These are phyloP conservation scores for Drosophila sechellia DNA, from an alignment of 1,140 invertebrate genomes.

Conservation along the genomic window DNA sequence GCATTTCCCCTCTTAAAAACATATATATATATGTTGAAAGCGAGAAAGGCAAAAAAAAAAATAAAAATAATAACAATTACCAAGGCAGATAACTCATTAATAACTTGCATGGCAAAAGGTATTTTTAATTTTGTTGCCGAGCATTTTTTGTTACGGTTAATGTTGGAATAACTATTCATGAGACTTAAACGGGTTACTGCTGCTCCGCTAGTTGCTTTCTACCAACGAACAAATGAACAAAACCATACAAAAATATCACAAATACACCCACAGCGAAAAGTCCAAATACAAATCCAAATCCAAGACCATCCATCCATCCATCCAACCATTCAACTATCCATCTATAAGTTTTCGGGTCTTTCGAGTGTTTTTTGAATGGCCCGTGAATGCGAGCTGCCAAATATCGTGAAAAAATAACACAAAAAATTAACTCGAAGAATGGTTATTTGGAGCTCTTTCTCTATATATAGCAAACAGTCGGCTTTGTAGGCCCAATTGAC, in stretches of 20 bases:
- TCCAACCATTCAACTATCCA: not conserved
- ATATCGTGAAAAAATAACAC: not conserved
- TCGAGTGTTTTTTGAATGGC: constrained; percentile 26
- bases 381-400: constrained; percentile 35
- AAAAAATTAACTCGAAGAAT: constrained; percentile 33
- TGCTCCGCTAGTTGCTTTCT: constrained; percentile 24
- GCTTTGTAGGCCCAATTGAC: constrained; percentile 46
- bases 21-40: constrained; percentile 1
- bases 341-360: not conserved
- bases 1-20: constrained; percentile 8
- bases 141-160: constrained; percentile 47
- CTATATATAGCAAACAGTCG: constrained; percentile 41
- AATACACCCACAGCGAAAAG: constrained; percentile 35
- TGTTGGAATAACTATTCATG: constrained; percentile 53
- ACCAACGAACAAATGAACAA: not conserved
- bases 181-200: constrained; percentile 43
- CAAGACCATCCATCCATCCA: constrained; percentile 30
- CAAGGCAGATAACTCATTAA: constrained; percentile 42
- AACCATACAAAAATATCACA: constrained; percentile 13
- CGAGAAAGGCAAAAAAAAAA: constrained; percentile 4
- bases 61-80: constrained; percentile 30
- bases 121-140: constrained; percentile 32
- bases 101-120: constrained; percentile 45
- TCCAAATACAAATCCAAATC: constrained; percentile 5
- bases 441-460: constrained; percentile 24